These are phyloP conservation scores for Rhinopithecus roxellana DNA, from an alignment of 2,113 vertebrate species.

Conservation along the genomic window DNA sequence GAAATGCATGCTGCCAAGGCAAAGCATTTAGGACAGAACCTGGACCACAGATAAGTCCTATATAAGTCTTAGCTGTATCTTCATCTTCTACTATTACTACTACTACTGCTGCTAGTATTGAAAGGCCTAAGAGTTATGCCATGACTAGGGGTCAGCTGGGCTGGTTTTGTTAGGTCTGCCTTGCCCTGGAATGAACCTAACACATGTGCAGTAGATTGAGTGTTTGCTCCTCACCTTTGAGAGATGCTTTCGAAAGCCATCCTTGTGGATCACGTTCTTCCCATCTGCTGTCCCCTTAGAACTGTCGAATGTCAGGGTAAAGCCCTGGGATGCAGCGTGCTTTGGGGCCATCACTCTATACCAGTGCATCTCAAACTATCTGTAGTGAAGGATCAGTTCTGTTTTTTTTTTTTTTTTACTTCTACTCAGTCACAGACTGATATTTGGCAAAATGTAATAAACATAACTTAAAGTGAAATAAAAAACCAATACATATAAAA, in stretches of 20 bases:
- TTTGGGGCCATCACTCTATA: not conserved
- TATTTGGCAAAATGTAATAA: not conserved
- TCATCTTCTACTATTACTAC: not conserved
- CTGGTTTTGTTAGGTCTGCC: not conserved
- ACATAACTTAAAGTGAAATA: constrained; percentile 39
- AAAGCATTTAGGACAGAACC: not conserved
- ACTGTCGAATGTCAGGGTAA: not conserved
- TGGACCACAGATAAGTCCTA: not conserved
- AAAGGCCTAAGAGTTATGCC: not conserved
- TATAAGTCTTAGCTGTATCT: not conserved
- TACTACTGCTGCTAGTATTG: not conserved
- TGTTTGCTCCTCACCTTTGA: not conserved
- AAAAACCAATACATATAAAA: constrained; percentile 31
- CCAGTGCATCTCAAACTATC: not conserved
- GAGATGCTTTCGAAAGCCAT: not conserved
- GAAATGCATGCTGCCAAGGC: too few relatives aligned
- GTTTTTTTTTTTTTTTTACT: not conserved
- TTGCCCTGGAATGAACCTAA: not conserved
- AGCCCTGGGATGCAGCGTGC: not conserved
- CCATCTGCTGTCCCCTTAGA: not conserved
- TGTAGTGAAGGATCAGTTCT: not conserved
- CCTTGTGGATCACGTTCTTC: not conserved
- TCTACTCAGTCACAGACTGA: not conserved
- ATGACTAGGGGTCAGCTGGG: not conserved
- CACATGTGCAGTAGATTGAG: not conserved